Percentiles rank a stretch among this genome's conserved stretches.
phyloP scores from a whole-genome alignment of 2,797 vertebrate genomes.

The Acomys russatus region DNA sequence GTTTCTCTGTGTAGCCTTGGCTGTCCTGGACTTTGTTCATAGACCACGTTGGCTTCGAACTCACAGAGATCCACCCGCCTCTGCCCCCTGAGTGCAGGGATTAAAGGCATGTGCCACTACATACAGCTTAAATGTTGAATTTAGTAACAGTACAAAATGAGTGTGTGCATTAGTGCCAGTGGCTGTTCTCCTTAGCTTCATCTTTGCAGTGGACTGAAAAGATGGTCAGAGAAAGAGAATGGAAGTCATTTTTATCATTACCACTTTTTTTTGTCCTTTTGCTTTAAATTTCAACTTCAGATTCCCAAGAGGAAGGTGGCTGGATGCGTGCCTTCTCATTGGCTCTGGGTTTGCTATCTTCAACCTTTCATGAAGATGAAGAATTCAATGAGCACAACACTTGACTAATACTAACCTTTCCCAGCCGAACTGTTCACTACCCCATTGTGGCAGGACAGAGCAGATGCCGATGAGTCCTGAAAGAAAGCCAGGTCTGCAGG shows the following conservation, averaged over 20 bases:
- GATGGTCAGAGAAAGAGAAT: neutral
- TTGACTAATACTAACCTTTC: neutral
- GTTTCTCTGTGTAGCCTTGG: too few species aligned
- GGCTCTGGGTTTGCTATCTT: neutral
- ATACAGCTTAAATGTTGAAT: neutral
- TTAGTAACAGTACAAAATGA: neutral
- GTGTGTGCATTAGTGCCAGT: neutral
- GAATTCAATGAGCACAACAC: neutral
- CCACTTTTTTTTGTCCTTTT: neutral
- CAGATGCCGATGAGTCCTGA: neutral
- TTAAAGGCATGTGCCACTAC: too few species aligned
- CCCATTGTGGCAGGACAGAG: neutral
- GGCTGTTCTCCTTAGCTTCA: neutral
- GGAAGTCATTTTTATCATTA: neutral
- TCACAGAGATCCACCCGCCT: too few species aligned
- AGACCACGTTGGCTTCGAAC: too few species aligned
- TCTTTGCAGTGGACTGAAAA: neutral
- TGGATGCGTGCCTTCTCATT: neutral
- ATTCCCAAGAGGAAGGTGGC: neutral
- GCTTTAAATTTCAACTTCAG: neutral
- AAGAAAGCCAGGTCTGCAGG: neutral
- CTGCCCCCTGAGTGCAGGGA: too few species aligned
- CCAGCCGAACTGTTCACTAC: neutral
- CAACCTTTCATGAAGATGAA: neutral
- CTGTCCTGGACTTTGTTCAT: too few species aligned